Evolutionary conservation across 2,888 invertebrate genomes (phyloP), one percentile per base, ranked within the genome.

Genomic region (Zygothrica quintamaculata): DNA sequence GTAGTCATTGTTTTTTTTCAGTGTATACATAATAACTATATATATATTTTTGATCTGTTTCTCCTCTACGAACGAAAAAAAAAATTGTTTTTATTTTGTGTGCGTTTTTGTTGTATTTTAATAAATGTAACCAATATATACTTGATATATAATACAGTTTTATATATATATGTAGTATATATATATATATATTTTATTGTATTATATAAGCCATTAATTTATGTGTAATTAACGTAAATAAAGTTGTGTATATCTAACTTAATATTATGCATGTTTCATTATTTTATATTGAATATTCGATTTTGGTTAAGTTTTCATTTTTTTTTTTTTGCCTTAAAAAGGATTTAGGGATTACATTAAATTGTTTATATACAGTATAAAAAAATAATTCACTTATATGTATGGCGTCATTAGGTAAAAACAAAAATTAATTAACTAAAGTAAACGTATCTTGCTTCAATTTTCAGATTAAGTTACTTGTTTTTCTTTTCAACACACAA

Each of bases 191-290:
- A 72, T 44, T 57, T 48, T 61, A 57, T 43, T 67, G 67, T 74
- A 74, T 75, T 60, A 64, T 61, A 72, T 80, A 85, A 78, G 80
- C 80, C 72, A 80, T 76, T 80, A 82, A 80, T 65, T 79, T 82
- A 85, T 85, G 84, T 85, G 84, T 85, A 79, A 69, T 74, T 74
- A 62, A 77, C 74, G 67, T 74, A 70, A 76, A 76, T 81, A 84
- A 81, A 81, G 74, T 81, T 81, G 82, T 84, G 82, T 84, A 81
- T 74, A 76, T 65, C 78, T 84, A 77, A 75, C 69, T 68, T 76
- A 75, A 65, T 25, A 44, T 39, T 13, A 57, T 52, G 36, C 51
- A 40, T 43, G 13, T 16, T 11, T 22, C 34, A 9, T 50, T 29
- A n/a, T n/a, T 36, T 36, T n/a, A 43, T 22, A 46, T 33, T 13